Base-by-base conservation (phyloP, 2,888 invertebrate genomes). In the Mesoligia furuncula region DNA sequence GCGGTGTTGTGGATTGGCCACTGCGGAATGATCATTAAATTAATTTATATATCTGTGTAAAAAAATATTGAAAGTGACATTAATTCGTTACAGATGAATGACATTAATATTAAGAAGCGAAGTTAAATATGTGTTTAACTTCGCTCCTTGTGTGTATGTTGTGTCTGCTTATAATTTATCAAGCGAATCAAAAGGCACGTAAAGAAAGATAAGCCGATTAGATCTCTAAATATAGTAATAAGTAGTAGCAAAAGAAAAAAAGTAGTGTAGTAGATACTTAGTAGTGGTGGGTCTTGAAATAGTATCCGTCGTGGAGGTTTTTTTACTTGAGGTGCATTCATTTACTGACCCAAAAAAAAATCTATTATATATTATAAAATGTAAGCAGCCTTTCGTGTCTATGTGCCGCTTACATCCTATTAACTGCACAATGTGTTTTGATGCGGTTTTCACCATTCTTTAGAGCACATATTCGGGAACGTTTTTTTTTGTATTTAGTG, bases 1-100 rank as follows among this genome's bases (percentile, higher is more conserved):
- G 2, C 0, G 2, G 3, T 61, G n/a, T 0, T 42, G 57, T 17
- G 27, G 42, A 83, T 74, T 84, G 86, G 65, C 57, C 61, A 68
- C 65, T 86, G 65, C 48, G 15, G 17, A n/a, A 67, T n/a, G 42
- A 62, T 36, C 36, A 11, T 31, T 31, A 27, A 11, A 45, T 39
- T 9, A 20, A 72, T n/a, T 74, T 15, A 39, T 31, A 54, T 39
- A 42, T 51, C 5, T n/a, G 9, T 51, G 8, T 36, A 31, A 13
- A 62, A 27, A 54, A 20, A 39, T 54, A 5, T 45, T 20, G 15
- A 27, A 27, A 24, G 2, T 24, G 3, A 42, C 39, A 11, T 71
- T 31, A 5, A 24, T n/a, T 71, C 13, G 20, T 61, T 20, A 36
- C 9, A 51, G 6, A n/a, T n/a, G 11, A 11, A 62, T 31, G 20